Evolutionary conservation across 1,140 invertebrate genomes (phyloP).

Genomic region (Teleopsis dalmanni): DNA sequence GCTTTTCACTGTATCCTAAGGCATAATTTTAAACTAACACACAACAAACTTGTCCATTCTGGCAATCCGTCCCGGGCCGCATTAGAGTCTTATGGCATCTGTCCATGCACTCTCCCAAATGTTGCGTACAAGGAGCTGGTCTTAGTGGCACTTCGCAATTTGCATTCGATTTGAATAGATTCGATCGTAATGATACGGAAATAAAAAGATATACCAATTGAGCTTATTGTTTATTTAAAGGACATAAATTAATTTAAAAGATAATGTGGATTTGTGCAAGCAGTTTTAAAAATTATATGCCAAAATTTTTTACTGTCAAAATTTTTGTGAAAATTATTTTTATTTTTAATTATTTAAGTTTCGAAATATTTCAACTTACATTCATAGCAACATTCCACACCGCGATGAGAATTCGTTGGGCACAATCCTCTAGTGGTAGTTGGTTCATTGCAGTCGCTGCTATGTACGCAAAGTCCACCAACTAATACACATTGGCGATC

Average conservation of each 20-base stretch:
- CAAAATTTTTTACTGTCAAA: slow-evolving; percentile 6
- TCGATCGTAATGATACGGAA: not conserved
- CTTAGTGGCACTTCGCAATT: slow-evolving; percentile 27
- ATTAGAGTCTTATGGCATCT: slow-evolving; percentile 21
- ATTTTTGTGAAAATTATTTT: slow-evolving; percentile 4
- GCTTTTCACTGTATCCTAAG: too few species aligned
- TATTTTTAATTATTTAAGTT: not conserved
- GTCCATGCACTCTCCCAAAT: slow-evolving; percentile 31
- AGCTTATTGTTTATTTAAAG: not conserved
- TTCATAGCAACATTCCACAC: slow-evolving; percentile 44
- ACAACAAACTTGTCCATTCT: slow-evolving; percentile 35
- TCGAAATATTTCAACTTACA: slow-evolving; percentile 26
- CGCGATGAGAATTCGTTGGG: slow-evolving; percentile 26
- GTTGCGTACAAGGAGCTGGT: slow-evolving; percentile 33
- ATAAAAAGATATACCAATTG: slow-evolving; percentile 4
- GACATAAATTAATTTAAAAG: not conserved
- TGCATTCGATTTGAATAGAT: not conserved
- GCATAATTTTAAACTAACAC: slow-evolving; percentile 21
- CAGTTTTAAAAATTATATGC: not conserved
- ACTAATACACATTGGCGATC: slow-evolving; percentile 36
- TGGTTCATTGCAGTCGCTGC: slow-evolving; percentile 28
- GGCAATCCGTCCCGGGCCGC: slow-evolving; percentile 31
- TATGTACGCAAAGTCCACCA: slow-evolving; percentile 38
- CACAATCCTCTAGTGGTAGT: slow-evolving; percentile 36
- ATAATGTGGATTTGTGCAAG: not conserved